A percentile compares a stretch with the other conserved stretches of the same genome.
Conservation (phyloP, 2,888 invertebrate genomes). For the Parnassius smintheus region DNA sequence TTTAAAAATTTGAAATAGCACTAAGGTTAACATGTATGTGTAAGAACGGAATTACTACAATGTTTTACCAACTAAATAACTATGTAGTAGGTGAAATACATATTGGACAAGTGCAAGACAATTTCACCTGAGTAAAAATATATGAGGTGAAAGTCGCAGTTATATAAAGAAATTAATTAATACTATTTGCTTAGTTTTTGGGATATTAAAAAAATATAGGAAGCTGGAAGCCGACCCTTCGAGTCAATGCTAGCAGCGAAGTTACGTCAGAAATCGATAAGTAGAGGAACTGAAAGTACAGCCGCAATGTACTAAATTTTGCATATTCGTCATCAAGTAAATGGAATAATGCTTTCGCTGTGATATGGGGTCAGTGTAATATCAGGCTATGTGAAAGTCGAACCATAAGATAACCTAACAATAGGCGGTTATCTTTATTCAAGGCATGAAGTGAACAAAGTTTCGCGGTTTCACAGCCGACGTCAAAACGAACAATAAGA, state of each 20-base stretch:
- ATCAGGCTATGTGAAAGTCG: slow-evolving; percentile 30
- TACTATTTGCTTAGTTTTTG: too few relatives aligned
- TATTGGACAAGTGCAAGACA: neutral
- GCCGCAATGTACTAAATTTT: neutral
- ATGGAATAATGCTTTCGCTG: slow-evolving; percentile 22
- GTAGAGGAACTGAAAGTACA: slow-evolving; percentile 6
- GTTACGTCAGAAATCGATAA: slow-evolving; percentile 19
- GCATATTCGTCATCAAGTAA: slow-evolving; percentile 15
- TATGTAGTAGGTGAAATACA: neutral
- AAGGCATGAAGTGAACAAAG: slow-evolving; percentile 49
- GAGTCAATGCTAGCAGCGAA: neutral
- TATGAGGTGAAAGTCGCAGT: slow-evolving; percentile 11
- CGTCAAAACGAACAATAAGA: slow-evolving; percentile 68
- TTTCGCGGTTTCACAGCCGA: slow-evolving; percentile 48
- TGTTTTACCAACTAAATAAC: neutral
- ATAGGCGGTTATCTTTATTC: slow-evolving; percentile 49
- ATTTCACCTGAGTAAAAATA: slow-evolving; percentile 3
- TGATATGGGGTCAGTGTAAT: slow-evolving; percentile 23
- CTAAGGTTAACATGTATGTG: neutral
- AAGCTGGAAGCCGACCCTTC: neutral
- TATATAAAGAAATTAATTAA: neutral
- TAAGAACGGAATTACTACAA: too few relatives aligned
- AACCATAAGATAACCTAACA: slow-evolving; percentile 51
- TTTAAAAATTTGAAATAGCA: too few relatives aligned
- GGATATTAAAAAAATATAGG: too few relatives aligned